Evolutionary conservation across 2,113 vertebrate species (phyloP).

Genomic region (Mellivora capensis): DNA sequence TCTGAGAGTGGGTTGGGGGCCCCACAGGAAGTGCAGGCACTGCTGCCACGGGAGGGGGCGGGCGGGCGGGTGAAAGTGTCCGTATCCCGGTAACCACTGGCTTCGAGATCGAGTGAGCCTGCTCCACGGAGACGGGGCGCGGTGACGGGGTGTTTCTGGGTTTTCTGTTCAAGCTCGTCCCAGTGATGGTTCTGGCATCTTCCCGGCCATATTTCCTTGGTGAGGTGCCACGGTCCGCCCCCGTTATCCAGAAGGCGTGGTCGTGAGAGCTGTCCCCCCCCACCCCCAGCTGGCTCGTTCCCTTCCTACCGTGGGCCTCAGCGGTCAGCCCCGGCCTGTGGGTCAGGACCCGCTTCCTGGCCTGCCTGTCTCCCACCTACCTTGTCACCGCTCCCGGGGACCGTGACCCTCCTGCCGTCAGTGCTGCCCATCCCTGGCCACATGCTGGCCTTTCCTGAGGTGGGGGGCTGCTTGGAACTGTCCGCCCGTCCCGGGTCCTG

Average conservation of each 20-base stretch:
- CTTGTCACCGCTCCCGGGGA: fast-evolving
- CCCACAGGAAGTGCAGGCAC: background rate
- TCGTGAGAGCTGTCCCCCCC: fast-evolving
- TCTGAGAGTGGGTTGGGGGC: background rate
- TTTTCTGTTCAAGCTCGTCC: background rate
- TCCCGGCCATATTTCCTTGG: background rate
- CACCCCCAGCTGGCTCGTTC: background rate
- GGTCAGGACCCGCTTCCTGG: background rate
- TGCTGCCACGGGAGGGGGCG: too few species aligned
- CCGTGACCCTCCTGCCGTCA: fast-evolving
- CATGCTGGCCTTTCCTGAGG: background rate
- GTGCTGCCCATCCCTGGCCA: fast-evolving
- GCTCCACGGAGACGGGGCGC: fast-evolving
- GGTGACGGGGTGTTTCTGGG: background rate
- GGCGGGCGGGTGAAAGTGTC: background rate
- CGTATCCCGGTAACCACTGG: fast-evolving
- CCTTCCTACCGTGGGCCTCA: background rate
- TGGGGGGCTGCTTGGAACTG: fast-evolving
- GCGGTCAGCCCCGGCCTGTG: fast-evolving
- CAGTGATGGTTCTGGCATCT: background rate
- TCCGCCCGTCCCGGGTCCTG: background rate
- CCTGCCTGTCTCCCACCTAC: fast-evolving
- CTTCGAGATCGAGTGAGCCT: background rate
- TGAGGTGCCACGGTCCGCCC: fast-evolving
- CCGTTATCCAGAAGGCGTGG: fast-evolving